phyloP scores from a whole-genome alignment of 2,888 invertebrate species.

The Scelioninae gen. 1 region DNA sequence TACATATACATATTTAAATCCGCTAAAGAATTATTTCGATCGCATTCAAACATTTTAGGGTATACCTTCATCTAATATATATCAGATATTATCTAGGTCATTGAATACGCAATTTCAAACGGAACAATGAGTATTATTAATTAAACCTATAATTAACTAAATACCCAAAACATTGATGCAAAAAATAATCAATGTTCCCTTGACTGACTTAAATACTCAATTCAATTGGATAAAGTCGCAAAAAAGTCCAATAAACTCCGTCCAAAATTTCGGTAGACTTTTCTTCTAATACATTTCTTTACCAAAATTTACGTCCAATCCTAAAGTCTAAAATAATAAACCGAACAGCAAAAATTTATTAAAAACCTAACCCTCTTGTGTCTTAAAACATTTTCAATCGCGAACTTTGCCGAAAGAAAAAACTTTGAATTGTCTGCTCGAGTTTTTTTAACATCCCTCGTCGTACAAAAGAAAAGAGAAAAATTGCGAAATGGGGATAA shows the following conservation, averaged over 20 bases:
- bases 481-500: constrained; percentile 43
- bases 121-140: constrained; percentile 20
- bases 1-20: too few relatives aligned
- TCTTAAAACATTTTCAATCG: constrained; percentile 47
- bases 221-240: not conserved
- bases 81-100: constrained; percentile 31
- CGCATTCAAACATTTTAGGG: constrained; percentile 5
- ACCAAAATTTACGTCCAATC: constrained; percentile 16
- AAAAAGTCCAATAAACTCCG: not conserved
- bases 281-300: too few relatives aligned
- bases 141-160: constrained; percentile 22
- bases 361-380: constrained; percentile 28
- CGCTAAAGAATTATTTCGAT: too few relatives aligned
- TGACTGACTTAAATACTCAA: not conserved
- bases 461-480: constrained; percentile 41
- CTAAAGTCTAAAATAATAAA: constrained; percentile 29
- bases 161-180: not conserved
- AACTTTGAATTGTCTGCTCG: constrained; percentile 59
- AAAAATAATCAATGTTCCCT: too few relatives aligned
- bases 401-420: constrained; percentile 54
- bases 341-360: constrained; percentile 31
- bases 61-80: constrained; percentile 4
- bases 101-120: constrained; percentile 23
- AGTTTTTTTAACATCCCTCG: constrained; percentile 17
- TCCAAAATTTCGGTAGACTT: not conserved